Conservation (phyloP, 1,140 invertebrate genomes). For the Drosophila takahashii region DNA sequence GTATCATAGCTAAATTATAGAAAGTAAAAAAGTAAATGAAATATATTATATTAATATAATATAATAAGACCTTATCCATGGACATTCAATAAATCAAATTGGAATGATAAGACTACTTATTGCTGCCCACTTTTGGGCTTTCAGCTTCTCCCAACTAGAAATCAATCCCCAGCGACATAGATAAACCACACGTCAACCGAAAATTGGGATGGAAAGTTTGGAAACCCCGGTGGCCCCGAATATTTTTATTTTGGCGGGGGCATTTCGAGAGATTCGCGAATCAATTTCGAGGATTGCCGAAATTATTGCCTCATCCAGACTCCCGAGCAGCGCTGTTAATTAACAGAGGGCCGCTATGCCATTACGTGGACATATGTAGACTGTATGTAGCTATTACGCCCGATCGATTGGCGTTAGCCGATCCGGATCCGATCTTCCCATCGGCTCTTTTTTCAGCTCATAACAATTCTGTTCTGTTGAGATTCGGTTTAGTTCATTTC, state of each 20-base stretch:
- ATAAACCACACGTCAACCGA: neutral
- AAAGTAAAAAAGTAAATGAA: too few species aligned
- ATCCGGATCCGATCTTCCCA: slow-evolving; percentile 35
- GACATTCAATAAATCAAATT: neutral
- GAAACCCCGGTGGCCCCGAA: too few species aligned
- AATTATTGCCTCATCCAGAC: slow-evolving; percentile 1
- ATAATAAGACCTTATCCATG: too few species aligned
- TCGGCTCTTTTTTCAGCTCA: slow-evolving; percentile 6
- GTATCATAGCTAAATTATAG: too few species aligned
- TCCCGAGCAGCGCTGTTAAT: slow-evolving; percentile 12
- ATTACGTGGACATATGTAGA: slow-evolving; percentile 17
- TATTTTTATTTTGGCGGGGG: neutral
- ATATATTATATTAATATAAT: too few species aligned
- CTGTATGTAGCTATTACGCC: neutral
- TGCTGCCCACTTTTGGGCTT: slow-evolving; percentile 20
- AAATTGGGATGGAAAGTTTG: slow-evolving; percentile 1
- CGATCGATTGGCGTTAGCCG: slow-evolving; percentile 34
- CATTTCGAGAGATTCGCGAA: neutral
- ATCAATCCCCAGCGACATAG: neutral
- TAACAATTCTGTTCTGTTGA: slow-evolving; percentile 17
- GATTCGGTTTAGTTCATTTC: slow-evolving; percentile 17
- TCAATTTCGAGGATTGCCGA: neutral
- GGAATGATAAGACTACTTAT: neutral
- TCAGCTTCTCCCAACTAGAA: neutral
- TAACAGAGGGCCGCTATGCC: slow-evolving; percentile 14